Evolutionary conservation across 2,888 invertebrate genomes (phyloP), one percentile per base, ranked within the genome.

Genomic region (Gastrophysa polygoni): DNA sequence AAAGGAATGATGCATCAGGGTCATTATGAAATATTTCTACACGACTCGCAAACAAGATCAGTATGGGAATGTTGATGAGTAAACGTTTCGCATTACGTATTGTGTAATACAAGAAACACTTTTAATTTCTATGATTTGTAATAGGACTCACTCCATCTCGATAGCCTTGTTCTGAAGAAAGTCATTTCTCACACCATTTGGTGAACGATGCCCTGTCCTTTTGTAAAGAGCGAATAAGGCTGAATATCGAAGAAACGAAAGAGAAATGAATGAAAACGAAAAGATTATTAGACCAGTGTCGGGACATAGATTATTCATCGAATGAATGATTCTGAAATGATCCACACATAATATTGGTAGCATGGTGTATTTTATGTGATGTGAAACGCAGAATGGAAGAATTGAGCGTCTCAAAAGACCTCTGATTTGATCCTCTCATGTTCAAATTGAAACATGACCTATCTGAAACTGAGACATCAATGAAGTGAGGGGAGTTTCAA

Each of bases 241-340:
- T 59, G 52, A 68, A 46, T 65, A 64, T 57, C 55, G 56, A 52
- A 32, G 32, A 56, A 56, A 61, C 67, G 67, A 69, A 73, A 70
- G 73, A 75, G 77, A 77, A 76, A 76, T 73, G 73, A 64, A 70
- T 63, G 68, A 73, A 73, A 70, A 71, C 64, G 65, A 67, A 68
- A 73, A 67, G 66, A 71, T 54, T 62, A 62, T 68, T 68, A 10
- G 24, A 44, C 10, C 64, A 64, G 64, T 29, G 60, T 16, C 64
- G 64, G 34, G 29, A 18, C 44, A 28, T 38, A 10, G 6, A 38
- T 5, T 10, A 24, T 16, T 10, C 10, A 11, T 17, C 18, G 8
- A 20, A 24, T 24, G 7, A 24, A 24, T n/a, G n/a, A n/a, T n/a
- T n/a, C n/a, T n/a, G n/a, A n/a, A n/a, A n/a, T n/a, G n/a, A n/a